Evolutionary conservation across 2,113 vertebrate species (phyloP).

Genomic region (Pyrgilauda ruficollis): DNA sequence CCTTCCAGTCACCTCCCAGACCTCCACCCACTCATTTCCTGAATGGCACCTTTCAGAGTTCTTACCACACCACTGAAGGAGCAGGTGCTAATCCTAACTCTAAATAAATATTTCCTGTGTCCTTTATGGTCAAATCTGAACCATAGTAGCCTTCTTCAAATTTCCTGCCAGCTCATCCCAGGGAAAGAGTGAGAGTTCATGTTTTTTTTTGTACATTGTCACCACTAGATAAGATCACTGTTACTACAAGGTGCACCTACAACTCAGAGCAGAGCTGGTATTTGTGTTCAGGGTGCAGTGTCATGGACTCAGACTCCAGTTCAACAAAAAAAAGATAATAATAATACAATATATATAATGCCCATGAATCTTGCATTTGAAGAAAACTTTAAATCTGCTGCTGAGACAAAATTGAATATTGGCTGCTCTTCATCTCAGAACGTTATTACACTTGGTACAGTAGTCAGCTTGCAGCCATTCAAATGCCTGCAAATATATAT

Average conservation of each 20-base stretch:
- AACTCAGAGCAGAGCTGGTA: neutral
- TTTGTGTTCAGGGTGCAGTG: neutral
- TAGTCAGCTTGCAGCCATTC: neutral
- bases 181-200: slow-evolving; percentile 3
- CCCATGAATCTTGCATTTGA: neutral
- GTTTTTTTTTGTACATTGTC: neutral
- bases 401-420: neutral
- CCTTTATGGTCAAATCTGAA: slow-evolving; percentile 54
- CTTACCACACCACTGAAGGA: slow-evolving; percentile 41
- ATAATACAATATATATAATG: neutral
- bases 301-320: neutral
- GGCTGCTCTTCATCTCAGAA: neutral
- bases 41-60: slow-evolving; percentile 67
- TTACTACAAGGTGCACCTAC: neutral
- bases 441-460: too few relatives aligned
- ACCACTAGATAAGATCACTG: neutral
- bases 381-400: neutral
- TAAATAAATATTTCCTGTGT: slow-evolving; percentile 77
- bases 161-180: neutral
- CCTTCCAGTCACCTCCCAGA: slow-evolving; percentile 55
- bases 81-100: slow-evolving; percentile 71
- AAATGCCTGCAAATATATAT: neutral
- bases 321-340: neutral
- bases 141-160: slow-evolving; percentile 1
- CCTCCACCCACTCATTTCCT: slow-evolving; percentile 59